Evolutionary conservation across 2,888 invertebrate genomes (phyloP).

Genomic region (Protonemura montana): DNA sequence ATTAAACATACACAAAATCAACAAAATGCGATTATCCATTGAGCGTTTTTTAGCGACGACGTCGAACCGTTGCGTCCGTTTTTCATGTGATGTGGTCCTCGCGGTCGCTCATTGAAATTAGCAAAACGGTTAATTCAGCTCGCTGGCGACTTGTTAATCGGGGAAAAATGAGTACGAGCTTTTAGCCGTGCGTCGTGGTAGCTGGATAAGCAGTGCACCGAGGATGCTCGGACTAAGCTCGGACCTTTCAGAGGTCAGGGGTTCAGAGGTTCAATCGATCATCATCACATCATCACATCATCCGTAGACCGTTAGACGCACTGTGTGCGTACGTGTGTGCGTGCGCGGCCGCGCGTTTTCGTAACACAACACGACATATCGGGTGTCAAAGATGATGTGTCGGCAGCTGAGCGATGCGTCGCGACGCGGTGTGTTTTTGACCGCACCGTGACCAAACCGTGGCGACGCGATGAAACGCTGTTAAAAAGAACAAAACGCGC

Average conservation of each 20-base stretch:
- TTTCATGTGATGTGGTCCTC: slow-evolving; percentile 14
- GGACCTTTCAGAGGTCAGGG: not conserved
- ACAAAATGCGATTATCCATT: slow-evolving; percentile 33
- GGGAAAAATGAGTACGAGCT: slow-evolving; percentile 41
- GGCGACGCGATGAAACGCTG: not conserved
- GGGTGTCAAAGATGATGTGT: slow-evolving; percentile 14
- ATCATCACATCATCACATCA: not conserved
- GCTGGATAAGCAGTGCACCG: no score
- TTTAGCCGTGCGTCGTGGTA: slow-evolving; percentile 3
- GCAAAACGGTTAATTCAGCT: not conserved
- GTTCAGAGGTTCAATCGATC: slow-evolving; percentile 25
- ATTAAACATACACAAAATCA: slow-evolving; percentile 26
- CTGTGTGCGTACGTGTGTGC: no score
- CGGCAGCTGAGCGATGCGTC: not conserved
- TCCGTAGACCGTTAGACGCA: no score
- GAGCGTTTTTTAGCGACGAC: not conserved
- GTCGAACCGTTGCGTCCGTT: slow-evolving; percentile 7
- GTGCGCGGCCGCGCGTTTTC: not conserved
- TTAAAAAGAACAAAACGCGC: not conserved
- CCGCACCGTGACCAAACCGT: not conserved
- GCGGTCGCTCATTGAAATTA: slow-evolving; percentile 42
- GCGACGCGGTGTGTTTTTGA: not conserved
- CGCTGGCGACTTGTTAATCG: slow-evolving; percentile 40
- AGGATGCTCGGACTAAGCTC: not conserved
- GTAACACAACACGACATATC: slow-evolving; percentile 19